These are phyloP conservation scores for Colius striatus DNA, from an alignment of 2,113 vertebrate species.

Conservation along the genomic window DNA sequence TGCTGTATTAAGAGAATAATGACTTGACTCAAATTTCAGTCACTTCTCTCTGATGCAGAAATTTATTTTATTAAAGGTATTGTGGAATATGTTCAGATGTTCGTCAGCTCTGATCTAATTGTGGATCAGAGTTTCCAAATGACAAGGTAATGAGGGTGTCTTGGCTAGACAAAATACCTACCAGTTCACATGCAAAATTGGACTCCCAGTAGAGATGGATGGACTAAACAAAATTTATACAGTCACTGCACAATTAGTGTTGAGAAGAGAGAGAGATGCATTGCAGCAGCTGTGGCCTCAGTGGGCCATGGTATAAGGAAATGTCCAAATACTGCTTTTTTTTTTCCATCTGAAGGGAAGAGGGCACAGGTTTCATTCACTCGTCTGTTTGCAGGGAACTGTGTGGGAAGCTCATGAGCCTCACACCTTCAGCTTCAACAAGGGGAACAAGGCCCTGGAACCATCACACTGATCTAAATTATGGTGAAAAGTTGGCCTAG, in stretches of 20 bases:
- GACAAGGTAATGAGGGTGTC: neutral
- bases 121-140: neutral
- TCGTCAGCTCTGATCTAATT: neutral
- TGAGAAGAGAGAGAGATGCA: neutral
- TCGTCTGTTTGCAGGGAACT: neutral
- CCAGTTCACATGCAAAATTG: neutral
- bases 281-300: neutral
- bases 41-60: neutral
- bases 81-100: neutral
- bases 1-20: neutral
- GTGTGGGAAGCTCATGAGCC: neutral
- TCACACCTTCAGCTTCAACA: neutral
- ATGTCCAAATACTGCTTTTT: neutral
- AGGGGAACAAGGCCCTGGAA: neutral
- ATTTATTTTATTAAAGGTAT: neutral
- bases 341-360: neutral
- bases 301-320: neutral
- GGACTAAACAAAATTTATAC: neutral
- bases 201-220: neutral
- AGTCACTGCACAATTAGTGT: fast-evolving
- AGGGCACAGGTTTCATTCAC: neutral
- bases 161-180: neutral
- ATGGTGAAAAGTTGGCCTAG: neutral
- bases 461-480: neutral
- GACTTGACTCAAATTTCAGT: constrained; percentile 15